These are phyloP conservation scores for Luidia sarsii DNA, from an alignment of 53 echinoderm and acorn worm genomes.

Conservation along the genomic window DNA sequence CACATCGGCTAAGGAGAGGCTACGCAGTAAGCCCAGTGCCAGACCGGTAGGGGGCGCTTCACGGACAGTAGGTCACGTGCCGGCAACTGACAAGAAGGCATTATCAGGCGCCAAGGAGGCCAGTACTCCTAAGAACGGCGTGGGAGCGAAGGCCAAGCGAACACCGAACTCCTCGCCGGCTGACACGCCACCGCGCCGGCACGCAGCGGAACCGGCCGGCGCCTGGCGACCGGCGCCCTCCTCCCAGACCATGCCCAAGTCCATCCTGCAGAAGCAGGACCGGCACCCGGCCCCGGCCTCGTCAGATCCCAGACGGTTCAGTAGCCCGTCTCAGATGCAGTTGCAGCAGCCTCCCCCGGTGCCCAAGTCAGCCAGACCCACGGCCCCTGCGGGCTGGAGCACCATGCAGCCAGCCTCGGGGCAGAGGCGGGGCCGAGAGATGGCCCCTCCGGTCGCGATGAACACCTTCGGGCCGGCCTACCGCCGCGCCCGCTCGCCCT, in stretches of 20 bases:
- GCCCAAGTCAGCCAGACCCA: conserved; percentile 32
- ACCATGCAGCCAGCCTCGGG: neutral
- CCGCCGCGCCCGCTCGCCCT: conserved; percentile 29
- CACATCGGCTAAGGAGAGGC: conserved; percentile 53
- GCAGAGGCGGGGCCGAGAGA: conserved; percentile 9
- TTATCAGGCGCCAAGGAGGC: neutral
- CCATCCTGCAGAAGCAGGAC: conserved; percentile 22
- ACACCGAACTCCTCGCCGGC: conserved; percentile 1
- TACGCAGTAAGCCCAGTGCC: conserved; percentile 35
- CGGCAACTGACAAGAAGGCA: neutral
- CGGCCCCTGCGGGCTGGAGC: conserved; percentile 4
- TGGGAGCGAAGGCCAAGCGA: neutral
- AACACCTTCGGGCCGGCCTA: conserved; percentile 7
- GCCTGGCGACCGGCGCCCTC: neutral
- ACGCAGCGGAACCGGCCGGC: neutral
- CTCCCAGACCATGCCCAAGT: conserved; percentile 44
- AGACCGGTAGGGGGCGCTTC: neutral
- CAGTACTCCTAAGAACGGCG: conserved; percentile 22
- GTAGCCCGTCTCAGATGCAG: neutral
- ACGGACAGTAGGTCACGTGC: conserved; percentile 31
- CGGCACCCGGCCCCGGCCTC: neutral
- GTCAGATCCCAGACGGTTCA: too few relatives aligned
- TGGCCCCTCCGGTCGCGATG: neutral
- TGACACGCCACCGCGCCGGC: conserved; percentile 2
- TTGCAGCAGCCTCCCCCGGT: too few relatives aligned